A percentile compares a stretch with the other conserved stretches of the same genome.
Conservation (phyloP, 2,797 vertebrate species). For the Pygocentrus nattereri region DNA sequence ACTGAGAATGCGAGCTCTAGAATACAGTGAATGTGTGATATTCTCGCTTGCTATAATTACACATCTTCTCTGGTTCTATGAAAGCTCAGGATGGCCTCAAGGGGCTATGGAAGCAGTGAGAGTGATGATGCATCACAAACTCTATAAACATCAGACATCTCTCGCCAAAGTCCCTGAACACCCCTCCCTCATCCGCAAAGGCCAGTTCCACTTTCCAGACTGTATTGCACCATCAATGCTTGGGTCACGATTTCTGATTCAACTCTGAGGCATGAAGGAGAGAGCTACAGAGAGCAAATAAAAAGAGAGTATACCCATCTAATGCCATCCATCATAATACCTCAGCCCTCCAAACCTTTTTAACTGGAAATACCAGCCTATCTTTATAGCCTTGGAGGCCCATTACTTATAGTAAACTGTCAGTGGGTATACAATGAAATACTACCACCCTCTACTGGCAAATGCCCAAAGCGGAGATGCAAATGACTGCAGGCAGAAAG, state of each 20-base stretch:
- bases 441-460: constrained; percentile 62
- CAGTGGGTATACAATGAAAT: constrained; percentile 48
- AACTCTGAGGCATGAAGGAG: constrained; percentile 1
- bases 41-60: constrained; percentile 11
- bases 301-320: constrained; percentile 21
- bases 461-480: constrained; percentile 26
- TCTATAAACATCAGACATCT: constrained; percentile 26
- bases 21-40: constrained; percentile 10
- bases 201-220: constrained; percentile 4
- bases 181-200: not conserved
- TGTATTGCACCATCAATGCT: constrained; percentile 19
- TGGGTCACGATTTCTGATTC: constrained; percentile 37
- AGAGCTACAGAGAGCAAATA: constrained; percentile 26
- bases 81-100: constrained; percentile 25
- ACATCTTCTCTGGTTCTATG: not conserved
- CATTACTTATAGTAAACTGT: constrained; percentile 40
- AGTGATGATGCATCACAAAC: constrained; percentile 13
- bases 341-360: constrained; percentile 13
- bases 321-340: constrained; percentile 26
- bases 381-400: constrained; percentile 40
- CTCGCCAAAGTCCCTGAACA: not conserved
- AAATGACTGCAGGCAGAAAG: constrained; percentile 29
- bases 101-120: constrained; percentile 1
- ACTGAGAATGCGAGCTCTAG: not conserved
- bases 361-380: constrained; percentile 29